Evolutionary conservation across 2,888 invertebrate species (phyloP).

Genomic region (Baccha elongata): DNA sequence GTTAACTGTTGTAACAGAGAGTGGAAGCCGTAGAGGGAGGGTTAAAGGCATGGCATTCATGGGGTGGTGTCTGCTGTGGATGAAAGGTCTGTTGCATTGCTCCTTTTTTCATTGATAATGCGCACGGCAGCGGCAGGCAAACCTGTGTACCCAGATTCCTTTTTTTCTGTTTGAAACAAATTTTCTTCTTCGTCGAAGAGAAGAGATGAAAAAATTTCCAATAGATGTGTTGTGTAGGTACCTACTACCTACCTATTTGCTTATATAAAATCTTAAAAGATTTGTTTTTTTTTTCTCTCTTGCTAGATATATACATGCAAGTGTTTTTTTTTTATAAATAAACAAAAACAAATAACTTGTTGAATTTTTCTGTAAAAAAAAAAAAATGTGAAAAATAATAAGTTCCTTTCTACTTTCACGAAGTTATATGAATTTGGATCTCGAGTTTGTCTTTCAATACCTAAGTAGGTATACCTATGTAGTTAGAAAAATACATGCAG

Average conservation of each 20-base stretch:
- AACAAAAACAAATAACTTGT: conserved; percentile 39
- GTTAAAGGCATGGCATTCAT: too few species aligned
- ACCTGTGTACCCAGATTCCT: conserved; percentile 70
- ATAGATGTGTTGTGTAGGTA: conserved; percentile 3
- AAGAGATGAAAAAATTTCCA: conserved; percentile 2
- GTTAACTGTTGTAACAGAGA: conserved; percentile 32
- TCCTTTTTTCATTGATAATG: conserved; percentile 71
- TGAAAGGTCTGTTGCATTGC: conserved; percentile 71
- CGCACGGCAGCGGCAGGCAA: conserved; percentile 68
- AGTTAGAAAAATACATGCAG: too few species aligned
- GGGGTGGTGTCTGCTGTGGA: conserved; percentile 46
- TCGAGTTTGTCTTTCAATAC: too few species aligned
- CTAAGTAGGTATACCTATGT: too few species aligned
- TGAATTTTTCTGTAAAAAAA: conserved; percentile 14
- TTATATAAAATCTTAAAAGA: neutral
- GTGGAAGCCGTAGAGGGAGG: conserved; percentile 16
- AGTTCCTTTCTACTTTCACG: too few species aligned
- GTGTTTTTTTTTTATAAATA: conserved; percentile 1
- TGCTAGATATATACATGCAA: too few species aligned
- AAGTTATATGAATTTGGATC: too few species aligned
- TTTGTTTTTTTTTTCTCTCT: too few species aligned
- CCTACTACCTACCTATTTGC: neutral
- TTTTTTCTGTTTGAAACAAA: conserved; percentile 39
- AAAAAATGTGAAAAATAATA: too few species aligned
- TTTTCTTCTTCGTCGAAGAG: conserved; percentile 22